Evolutionary conservation across 2,797 vertebrate species (phyloP).

Genomic region (Muraenolepis orangiensis): DNA sequence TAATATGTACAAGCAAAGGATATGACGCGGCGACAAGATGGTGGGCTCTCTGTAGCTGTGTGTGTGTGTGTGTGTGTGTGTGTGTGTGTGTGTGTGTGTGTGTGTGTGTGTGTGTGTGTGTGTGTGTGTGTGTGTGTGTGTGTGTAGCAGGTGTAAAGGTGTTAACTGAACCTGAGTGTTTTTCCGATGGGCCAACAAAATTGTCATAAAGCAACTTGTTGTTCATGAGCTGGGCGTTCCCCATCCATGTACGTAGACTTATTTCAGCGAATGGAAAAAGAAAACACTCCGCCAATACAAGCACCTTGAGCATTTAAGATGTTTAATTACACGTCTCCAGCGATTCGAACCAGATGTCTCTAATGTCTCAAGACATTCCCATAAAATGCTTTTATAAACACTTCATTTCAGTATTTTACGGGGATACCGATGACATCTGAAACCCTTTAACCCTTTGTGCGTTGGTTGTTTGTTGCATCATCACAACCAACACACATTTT

Average conservation of each 20-base stretch:
- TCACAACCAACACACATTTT: neutral
- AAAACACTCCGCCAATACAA: neutral
- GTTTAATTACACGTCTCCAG: neutral
- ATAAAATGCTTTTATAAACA: neutral
- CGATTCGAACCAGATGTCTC: neutral
- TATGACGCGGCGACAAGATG: neutral
- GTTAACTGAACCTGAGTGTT: neutral
- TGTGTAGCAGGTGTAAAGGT: neutral
- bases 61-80: neutral
- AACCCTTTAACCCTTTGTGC: neutral
- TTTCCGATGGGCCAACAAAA: neutral
- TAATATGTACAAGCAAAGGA: neutral
- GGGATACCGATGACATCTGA: neutral
- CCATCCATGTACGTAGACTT: neutral
- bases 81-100: constrained; percentile 1
- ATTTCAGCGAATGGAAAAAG: neutral
- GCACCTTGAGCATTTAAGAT: neutral
- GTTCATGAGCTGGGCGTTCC: neutral
- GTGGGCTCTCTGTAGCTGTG: neutral
- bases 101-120: neutral
- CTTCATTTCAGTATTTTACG: neutral
- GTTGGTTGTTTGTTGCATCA: no score
- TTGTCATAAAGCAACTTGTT: neutral
- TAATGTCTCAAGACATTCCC: neutral
- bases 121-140: neutral